These are phyloP conservation scores for Ammodytes dubius DNA, from an alignment of 2,113 vertebrate species.

Conservation along the genomic window DNA sequence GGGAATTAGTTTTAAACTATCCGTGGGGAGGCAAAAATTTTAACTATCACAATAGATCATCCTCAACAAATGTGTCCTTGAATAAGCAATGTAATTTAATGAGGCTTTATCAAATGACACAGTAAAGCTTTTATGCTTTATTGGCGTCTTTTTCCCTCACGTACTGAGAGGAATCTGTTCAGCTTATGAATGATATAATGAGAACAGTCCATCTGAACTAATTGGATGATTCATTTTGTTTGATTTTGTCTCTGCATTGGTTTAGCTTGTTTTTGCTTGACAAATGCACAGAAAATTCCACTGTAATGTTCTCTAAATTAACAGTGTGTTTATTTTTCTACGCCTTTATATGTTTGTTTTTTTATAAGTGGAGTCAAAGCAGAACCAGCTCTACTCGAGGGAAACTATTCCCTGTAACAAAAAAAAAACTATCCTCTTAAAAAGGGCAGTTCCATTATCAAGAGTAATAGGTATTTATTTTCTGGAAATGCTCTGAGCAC, in stretches of 20 bases:
- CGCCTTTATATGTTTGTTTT: neutral
- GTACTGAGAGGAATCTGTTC: neutral
- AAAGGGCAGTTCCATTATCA: neutral
- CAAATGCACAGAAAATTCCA: neutral
- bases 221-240: constrained; percentile 9
- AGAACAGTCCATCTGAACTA: constrained; percentile 1
- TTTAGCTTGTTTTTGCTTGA: neutral
- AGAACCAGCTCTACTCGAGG: neutral
- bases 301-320: neutral
- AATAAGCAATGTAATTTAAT: constrained; percentile 47
- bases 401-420: neutral
- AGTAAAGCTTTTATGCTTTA: constrained; percentile 18
- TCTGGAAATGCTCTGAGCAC: neutral
- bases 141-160: neutral
- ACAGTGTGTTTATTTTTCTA: neutral
- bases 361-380: neutral
- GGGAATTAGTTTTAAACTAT: constrained; percentile 34
- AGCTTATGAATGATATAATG: constrained; percentile 6
- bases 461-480: neutral
- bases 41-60: constrained; percentile 29
- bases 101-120: constrained; percentile 35
- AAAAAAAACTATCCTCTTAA: neutral
- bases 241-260: neutral
- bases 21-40: constrained; percentile 13
- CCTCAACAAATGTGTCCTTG: constrained; percentile 26